Conservation (phyloP, 2,797 vertebrate genomes). For the Muraenolepis orangiensis region DNA sequence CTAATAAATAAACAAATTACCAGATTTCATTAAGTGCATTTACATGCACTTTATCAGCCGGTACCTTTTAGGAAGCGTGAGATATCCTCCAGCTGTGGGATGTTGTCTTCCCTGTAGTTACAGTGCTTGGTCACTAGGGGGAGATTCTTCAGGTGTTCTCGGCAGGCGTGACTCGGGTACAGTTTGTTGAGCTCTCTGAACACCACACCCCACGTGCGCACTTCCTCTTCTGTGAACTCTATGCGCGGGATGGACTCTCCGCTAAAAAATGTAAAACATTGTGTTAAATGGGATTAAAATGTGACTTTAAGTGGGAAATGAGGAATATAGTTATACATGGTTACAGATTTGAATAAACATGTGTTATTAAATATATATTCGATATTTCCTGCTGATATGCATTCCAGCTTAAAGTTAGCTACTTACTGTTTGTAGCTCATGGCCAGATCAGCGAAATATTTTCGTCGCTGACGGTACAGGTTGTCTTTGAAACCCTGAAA, state of each 20-base stretch:
- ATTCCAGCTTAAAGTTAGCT: not conserved
- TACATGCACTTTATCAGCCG: not conserved
- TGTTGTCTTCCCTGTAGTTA: constrained; percentile 92
- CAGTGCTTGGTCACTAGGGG: constrained; percentile 91
- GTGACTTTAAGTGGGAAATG: not conserved
- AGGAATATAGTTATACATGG: not conserved
- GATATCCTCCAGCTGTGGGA: constrained; percentile 97
- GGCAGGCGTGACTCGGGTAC: constrained; percentile 92
- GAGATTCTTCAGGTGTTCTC: constrained; percentile 94
- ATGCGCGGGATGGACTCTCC: constrained; percentile 88
- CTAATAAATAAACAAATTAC: too few relatives aligned
- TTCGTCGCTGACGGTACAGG: constrained; percentile 88
- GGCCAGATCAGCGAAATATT: constrained; percentile 92
- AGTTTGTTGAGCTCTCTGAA: constrained; percentile 93
- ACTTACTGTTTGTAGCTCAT: constrained; percentile 92
- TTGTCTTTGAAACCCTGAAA: constrained; percentile 95
- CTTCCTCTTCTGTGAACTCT: constrained; percentile 95
- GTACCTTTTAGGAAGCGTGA: constrained; percentile 92
- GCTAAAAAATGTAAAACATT: constrained; percentile 58
- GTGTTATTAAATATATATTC: not conserved
- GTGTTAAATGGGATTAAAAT: not conserved
- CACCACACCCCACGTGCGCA: constrained; percentile 93
- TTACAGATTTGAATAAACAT: not conserved
- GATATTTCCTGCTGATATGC: not conserved
- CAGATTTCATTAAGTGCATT: too few relatives aligned